Percentiles rank a stretch among this genome's conserved stretches.
Conservation (phyloP, 2,888 invertebrate genomes). For the Eristalis pertinax region DNA sequence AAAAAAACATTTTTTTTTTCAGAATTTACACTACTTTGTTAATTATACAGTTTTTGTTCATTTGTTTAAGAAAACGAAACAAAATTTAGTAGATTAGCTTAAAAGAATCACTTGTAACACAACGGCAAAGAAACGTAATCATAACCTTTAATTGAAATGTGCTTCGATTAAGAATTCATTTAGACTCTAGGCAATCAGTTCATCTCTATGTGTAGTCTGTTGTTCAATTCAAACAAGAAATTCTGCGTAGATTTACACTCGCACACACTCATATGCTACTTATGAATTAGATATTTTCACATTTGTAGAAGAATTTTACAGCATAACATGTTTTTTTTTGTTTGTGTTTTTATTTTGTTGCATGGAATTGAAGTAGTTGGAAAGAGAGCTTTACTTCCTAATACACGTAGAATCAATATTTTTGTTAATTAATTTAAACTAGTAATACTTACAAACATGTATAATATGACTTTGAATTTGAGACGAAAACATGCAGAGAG, state of each 20-base stretch:
- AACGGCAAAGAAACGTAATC: slow-evolving; percentile 11
- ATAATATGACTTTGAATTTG: neutral
- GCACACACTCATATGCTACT: slow-evolving; percentile 17
- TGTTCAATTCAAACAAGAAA: neutral
- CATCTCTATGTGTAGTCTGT: neutral
- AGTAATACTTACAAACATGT: slow-evolving; percentile 62
- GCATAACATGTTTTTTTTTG: slow-evolving; percentile 14
- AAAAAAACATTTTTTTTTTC: slow-evolving; percentile 21
- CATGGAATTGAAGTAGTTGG: neutral
- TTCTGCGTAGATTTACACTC: neutral
- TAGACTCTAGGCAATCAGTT: slow-evolving; percentile 10
- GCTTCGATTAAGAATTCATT: slow-evolving; percentile 29
- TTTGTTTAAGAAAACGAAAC: neutral
- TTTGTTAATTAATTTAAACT: slow-evolving; percentile 43
- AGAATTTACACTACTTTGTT: slow-evolving; percentile 46
- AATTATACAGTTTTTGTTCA: slow-evolving; percentile 12
- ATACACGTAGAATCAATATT: slow-evolving; percentile 8
- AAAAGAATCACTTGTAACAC: neutral
- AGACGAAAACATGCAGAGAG: neutral
- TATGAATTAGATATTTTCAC: neutral
- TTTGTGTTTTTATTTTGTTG: slow-evolving; percentile 29
- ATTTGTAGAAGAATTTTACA: slow-evolving; percentile 10
- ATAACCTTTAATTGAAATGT: neutral
- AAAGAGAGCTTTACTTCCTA: slow-evolving; percentile 15
- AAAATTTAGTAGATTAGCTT: neutral